These are phyloP conservation scores for Coronaproctus castanopsis DNA, from an alignment of 2,888 invertebrate genomes.

Conservation along the genomic window DNA sequence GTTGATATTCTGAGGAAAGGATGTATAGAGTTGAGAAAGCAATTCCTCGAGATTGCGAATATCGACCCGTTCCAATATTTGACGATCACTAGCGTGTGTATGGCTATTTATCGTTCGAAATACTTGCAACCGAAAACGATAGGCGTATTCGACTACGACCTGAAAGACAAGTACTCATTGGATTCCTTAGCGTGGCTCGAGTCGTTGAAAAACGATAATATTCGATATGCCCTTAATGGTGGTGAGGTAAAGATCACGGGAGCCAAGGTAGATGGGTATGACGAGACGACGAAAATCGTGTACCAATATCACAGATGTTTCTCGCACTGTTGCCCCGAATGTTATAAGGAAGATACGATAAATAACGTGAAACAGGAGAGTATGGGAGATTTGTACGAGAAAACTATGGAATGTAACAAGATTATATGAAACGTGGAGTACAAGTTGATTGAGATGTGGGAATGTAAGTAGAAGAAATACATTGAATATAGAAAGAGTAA, in stretches of 20 bases:
- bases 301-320: slow-evolving; percentile 17
- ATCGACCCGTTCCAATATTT: too few relatives aligned
- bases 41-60: too few relatives aligned
- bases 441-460: slow-evolving; percentile 15
- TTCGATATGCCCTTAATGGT: slow-evolving; percentile 17
- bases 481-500: background rate
- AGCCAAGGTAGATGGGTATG: slow-evolving; percentile 15
- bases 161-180: slow-evolving; percentile 14
- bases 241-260: slow-evolving; percentile 14
- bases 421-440: slow-evolving; percentile 6
- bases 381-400: slow-evolving; percentile 10
- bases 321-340: slow-evolving; percentile 14
- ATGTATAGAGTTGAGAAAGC: too few relatives aligned
- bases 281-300: slow-evolving; percentile 8
- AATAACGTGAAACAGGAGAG: background rate
- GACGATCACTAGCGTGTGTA: too few relatives aligned
- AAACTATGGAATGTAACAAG: slow-evolving; percentile 10
- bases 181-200: slow-evolving; percentile 15
- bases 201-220: slow-evolving; percentile 13
- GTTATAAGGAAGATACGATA: slow-evolving; percentile 1
- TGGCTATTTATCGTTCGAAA: too few relatives aligned
- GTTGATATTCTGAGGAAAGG: too few relatives aligned
- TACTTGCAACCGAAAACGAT: background rate
- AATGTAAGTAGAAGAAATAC: slow-evolving; percentile 11
- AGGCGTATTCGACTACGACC: background rate